Evolutionary conservation across 2,113 vertebrate species (phyloP), one percentile per base, ranked within the genome.

Genomic region (Synchiropus splendidus): DNA sequence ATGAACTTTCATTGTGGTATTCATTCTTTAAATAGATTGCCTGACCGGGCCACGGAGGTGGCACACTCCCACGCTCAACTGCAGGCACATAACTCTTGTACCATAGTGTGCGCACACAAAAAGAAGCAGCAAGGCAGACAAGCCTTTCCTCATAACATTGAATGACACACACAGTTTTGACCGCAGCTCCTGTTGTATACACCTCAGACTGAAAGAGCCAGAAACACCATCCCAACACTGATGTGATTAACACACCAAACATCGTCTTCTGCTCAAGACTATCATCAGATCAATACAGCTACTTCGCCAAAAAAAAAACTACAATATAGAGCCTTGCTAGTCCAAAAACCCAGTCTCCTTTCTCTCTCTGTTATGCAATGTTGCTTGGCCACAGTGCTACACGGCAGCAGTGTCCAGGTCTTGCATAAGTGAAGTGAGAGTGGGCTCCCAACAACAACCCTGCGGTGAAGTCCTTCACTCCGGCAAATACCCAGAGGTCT

Each of bases 381-480:
- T 38, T 40, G 39, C 48, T 70, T 71, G 77, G 72, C 74, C 36
- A 27, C 57, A 18, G 38, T 11, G 41, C 52, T 53, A 66, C 52
- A 64, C 61, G 41, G 65, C 69, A 70, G 54, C 55, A 40, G 57
- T 44, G 42, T 75, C 73, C 73, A 79, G 68, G 58, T 79, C 72
- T 82, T 83, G 81, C 79, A 48, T 77, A 80, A 82, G 77, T 70
- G 57, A 60, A 77, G 50, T 40, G 52, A 75, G 60, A 60, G 43
- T 31, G 14, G 36, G 39, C 63, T 68, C 59, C 73, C 58, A 56
- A 74, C 72, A 77, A 72, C 60, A 77, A 75, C 48, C 42, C 53
- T 67, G 68, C 44, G 38, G 42, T 41, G 54, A 41, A 40, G 46
- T 51, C 43, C 42, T 15, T 50, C 53, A 48, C 39, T 49, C 51